Evolutionary conservation across 2,797 vertebrate genomes (phyloP).

Genomic region (Xiphophorus birchmanni): DNA sequence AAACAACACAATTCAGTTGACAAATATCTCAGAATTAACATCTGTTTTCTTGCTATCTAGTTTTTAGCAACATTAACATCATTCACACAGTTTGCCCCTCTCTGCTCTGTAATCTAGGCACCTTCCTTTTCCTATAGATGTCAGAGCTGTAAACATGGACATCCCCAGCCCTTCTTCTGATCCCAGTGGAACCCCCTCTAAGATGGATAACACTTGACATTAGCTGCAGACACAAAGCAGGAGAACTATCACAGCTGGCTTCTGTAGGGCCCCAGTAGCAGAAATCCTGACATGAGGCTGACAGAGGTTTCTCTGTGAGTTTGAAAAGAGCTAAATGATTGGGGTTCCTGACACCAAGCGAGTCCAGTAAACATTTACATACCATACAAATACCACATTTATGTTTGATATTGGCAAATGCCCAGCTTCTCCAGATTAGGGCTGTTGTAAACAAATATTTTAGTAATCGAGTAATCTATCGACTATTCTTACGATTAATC

Average conservation of each 20-base stretch:
- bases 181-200: neutral
- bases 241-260: constrained; percentile 3
- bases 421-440: neutral
- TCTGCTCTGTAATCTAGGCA: neutral
- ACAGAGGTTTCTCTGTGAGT: constrained; percentile 14
- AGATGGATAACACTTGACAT: constrained; percentile 40
- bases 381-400: neutral
- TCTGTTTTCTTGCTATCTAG: neutral
- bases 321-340: neutral
- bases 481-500: no score
- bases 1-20: neutral
- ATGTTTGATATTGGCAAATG: neutral
- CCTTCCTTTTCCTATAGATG: constrained; percentile 33
- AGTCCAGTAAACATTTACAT: neutral
- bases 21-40: neutral
- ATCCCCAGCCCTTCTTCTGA: neutral
- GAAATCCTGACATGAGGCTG: constrained; percentile 18
- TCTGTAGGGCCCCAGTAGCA: constrained; percentile 19
- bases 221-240: constrained; percentile 30
- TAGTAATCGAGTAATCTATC: no score
- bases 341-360: neutral
- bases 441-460: no score
- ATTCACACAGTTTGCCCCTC: neutral
- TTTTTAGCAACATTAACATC: neutral
- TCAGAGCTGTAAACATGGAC: neutral